These are phyloP conservation scores for Crocallis elinguaria DNA, from an alignment of 2,888 invertebrate genomes.

Conservation along the genomic window DNA sequence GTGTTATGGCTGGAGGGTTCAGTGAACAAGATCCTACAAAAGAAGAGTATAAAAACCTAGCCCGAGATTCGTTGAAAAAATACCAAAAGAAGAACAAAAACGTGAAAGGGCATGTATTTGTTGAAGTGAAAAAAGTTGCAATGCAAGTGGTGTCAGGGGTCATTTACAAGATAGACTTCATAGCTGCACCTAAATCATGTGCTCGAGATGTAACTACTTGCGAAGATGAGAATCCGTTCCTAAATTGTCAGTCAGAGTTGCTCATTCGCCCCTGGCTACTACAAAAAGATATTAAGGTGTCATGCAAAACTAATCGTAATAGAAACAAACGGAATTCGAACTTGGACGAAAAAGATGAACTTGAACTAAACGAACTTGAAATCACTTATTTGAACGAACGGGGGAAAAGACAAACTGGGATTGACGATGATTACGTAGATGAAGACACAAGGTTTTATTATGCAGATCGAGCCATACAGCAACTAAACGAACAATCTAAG, in stretches of 20 bases:
- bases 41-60: constrained; percentile 46
- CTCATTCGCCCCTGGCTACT: constrained; percentile 84
- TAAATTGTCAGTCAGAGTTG: constrained; percentile 74
- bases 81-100: constrained; percentile 42
- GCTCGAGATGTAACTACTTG: constrained; percentile 37
- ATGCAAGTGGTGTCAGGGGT: constrained; percentile 54
- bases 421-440: constrained; percentile 60
- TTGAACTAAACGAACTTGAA: constrained; percentile 18
- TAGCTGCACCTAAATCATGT: constrained; percentile 46
- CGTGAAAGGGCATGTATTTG: constrained; percentile 42
- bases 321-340: constrained; percentile 6
- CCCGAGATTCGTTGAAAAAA: constrained; percentile 51
- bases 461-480: constrained; percentile 58
- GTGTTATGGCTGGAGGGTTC: constrained; percentile 10
- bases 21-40: constrained; percentile 42
- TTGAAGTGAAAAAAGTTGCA: constrained; percentile 51
- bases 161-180: constrained; percentile 55
- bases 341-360: constrained; percentile 9
- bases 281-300: constrained; percentile 58
- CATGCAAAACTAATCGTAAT: constrained; percentile 48
- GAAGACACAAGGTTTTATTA: constrained; percentile 65
- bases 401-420: constrained; percentile 48
- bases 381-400: constrained; percentile 23
- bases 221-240: constrained; percentile 32
- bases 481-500: constrained; percentile 52